Conservation (phyloP, 2,797 vertebrate genomes). For the Leptatherina wallacei region DNA sequence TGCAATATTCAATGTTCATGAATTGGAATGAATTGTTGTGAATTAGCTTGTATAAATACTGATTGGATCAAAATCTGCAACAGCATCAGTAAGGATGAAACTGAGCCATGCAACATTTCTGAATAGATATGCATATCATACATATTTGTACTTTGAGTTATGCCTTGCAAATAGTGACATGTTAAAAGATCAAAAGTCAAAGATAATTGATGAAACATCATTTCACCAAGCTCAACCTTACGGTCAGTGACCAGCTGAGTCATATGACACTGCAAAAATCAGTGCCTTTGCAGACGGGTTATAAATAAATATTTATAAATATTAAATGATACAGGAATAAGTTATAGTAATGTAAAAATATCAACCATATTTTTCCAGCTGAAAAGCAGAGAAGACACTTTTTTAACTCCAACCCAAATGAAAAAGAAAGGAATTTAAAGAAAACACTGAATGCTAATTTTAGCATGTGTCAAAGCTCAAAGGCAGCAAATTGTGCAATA, state of each 20-base stretch:
- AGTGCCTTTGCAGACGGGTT: neutral
- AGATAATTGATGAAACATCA: neutral
- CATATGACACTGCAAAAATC: neutral
- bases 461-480: slow-evolving; percentile 12
- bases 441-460: slow-evolving; percentile 5
- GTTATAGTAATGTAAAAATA: neutral
- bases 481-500: slow-evolving; percentile 6
- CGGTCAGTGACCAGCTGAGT: neutral
- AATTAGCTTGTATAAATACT: too few species aligned
- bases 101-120: neutral
- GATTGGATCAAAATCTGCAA: neutral
- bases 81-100: neutral
- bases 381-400: neutral
- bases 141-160: neutral
- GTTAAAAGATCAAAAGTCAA: slow-evolving; percentile 4
- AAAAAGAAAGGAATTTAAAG: slow-evolving; percentile 1
- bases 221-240: neutral
- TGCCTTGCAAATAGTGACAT: neutral
- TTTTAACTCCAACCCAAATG: neutral
- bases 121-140: neutral
- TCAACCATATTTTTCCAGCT: slow-evolving; percentile 1
- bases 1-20: too few species aligned
- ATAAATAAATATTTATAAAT: too few species aligned
- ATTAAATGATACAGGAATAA: slow-evolving; percentile 8
- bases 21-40: too few species aligned